Conservation (phyloP, 2,888 invertebrate species). For the Hydropsyche betteni region DNA sequence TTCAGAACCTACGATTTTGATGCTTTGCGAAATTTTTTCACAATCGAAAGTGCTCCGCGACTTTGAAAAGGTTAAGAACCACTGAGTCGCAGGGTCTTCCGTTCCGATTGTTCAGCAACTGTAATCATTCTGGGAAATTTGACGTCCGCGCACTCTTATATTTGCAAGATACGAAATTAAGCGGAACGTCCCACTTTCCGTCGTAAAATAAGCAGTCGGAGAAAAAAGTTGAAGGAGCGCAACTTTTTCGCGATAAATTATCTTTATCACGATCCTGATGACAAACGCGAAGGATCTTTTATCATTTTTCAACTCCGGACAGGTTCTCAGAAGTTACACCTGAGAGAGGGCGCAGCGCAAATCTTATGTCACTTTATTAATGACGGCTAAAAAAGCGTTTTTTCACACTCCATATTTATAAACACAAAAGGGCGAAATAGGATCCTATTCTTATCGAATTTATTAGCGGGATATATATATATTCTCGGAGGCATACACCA, state of each 20-base stretch:
- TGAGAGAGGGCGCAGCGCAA: conserved; percentile 26
- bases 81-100: too few species aligned
- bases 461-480: too few species aligned
- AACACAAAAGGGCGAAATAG: too few species aligned
- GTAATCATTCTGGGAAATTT: too few species aligned
- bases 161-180: conserved; percentile 7
- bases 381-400: conserved; percentile 17
- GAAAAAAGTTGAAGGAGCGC: conserved; percentile 4
- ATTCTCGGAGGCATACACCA: too few species aligned
- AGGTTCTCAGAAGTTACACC: conserved; percentile 35
- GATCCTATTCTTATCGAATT: too few species aligned
- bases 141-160: too few species aligned
- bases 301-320: conserved; percentile 31
- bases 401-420: conserved; percentile 7
- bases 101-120: too few species aligned
- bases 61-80: too few species aligned
- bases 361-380: conserved; percentile 33
- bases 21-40: too few species aligned
- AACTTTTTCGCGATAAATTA: conserved; percentile 30
- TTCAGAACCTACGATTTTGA: too few species aligned
- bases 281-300: conserved; percentile 33
- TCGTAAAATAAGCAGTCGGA: conserved; percentile 9
- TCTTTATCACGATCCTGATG: conserved; percentile 29
- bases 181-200: background rate
- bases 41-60: too few species aligned